phyloP scores from a whole-genome alignment of 2,888 invertebrate genomes.

The Amphimallon solstitiale region DNA sequence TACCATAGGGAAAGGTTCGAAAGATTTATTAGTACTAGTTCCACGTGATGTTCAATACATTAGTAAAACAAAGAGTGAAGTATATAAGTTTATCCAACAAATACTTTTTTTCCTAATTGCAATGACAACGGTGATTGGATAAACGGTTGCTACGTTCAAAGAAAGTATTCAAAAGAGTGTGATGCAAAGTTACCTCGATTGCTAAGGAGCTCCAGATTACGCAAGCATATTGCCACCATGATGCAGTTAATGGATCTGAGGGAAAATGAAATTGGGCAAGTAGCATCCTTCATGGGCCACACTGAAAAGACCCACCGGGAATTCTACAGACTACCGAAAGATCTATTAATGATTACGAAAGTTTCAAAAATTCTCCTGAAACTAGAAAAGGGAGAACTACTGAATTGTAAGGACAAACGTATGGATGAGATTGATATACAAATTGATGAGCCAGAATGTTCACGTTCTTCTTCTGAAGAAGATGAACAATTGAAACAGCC shows the following conservation, averaged over 20 bases:
- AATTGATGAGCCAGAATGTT: slow-evolving; percentile 24
- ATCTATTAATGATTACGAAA: slow-evolving; percentile 34
- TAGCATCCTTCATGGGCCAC: slow-evolving; percentile 31
- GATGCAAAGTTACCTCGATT: slow-evolving; percentile 1
- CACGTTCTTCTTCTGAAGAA: slow-evolving; percentile 31
- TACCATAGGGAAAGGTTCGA: too few relatives aligned
- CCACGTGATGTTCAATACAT: too few relatives aligned
- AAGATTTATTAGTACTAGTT: too few relatives aligned
- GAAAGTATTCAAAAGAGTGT: too few relatives aligned
- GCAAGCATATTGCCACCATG: slow-evolving; percentile 5
- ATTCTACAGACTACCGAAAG: slow-evolving; percentile 37
- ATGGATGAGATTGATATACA: slow-evolving; percentile 36
- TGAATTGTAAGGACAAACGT: slow-evolving; percentile 35
- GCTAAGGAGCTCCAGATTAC: background rate
- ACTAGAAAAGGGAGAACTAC: slow-evolving; percentile 38
- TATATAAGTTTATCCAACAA: background rate
- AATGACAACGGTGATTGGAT: background rate
- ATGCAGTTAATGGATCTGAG: slow-evolving; percentile 1
- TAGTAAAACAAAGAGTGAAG: background rate
- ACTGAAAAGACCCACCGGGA: slow-evolving; percentile 28
- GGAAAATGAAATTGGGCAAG: slow-evolving; percentile 1
- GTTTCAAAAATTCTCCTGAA: slow-evolving; percentile 37
- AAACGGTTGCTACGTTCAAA: too few relatives aligned
- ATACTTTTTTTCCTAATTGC: slow-evolving; percentile 5
- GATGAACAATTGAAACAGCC: slow-evolving; percentile 21